A percentile compares a stretch with the other conserved stretches of the same genome.
Conservation (phyloP, 1,140 invertebrate species). For the Belonocnema kinseyi region DNA sequence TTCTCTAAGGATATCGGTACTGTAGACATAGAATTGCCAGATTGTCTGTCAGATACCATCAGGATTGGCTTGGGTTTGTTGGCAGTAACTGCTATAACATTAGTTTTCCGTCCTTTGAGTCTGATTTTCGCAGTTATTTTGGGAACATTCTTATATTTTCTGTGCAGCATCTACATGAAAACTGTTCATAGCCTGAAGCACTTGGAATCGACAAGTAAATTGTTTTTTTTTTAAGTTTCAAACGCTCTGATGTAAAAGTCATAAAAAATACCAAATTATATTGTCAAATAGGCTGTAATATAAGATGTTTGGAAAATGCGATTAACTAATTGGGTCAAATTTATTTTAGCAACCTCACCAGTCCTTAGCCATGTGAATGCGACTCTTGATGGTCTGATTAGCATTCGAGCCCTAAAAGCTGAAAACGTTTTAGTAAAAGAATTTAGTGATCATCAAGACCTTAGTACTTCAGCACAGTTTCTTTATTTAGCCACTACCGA, state of each 20-base stretch:
- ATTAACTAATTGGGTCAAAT: too few relatives aligned
- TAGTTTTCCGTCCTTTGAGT: slow-evolving; percentile 85
- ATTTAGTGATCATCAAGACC: slow-evolving; percentile 68
- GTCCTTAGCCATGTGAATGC: too few relatives aligned
- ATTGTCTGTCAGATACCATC: slow-evolving; percentile 82
- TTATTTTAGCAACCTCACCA: too few relatives aligned
- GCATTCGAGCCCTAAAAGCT: slow-evolving; percentile 78
- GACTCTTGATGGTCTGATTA: too few relatives aligned
- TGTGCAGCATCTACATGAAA: slow-evolving; percentile 86
- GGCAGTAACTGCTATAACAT: slow-evolving; percentile 86
- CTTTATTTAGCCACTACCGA: slow-evolving; percentile 78
- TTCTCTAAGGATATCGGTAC: slow-evolving; percentile 91
- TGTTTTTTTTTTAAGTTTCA: slow-evolving; percentile 68
- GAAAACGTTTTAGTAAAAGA: slow-evolving; percentile 63
- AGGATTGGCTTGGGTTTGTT: slow-evolving; percentile 85
- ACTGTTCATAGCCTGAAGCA: slow-evolving; percentile 91
- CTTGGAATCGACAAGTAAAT: slow-evolving; percentile 90
- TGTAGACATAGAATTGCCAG: slow-evolving; percentile 89
- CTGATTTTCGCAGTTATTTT: slow-evolving; percentile 84
- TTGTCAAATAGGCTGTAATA: too few relatives aligned
- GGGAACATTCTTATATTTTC: slow-evolving; percentile 80
- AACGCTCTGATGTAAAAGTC: slow-evolving; percentile 81
- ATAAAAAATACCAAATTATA: slow-evolving; percentile 50
- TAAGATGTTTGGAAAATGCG: too few relatives aligned
- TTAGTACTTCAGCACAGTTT: slow-evolving; percentile 44